Base-by-base conservation (phyloP, 2,888 invertebrate genomes). In the Uropetala carovei region DNA sequence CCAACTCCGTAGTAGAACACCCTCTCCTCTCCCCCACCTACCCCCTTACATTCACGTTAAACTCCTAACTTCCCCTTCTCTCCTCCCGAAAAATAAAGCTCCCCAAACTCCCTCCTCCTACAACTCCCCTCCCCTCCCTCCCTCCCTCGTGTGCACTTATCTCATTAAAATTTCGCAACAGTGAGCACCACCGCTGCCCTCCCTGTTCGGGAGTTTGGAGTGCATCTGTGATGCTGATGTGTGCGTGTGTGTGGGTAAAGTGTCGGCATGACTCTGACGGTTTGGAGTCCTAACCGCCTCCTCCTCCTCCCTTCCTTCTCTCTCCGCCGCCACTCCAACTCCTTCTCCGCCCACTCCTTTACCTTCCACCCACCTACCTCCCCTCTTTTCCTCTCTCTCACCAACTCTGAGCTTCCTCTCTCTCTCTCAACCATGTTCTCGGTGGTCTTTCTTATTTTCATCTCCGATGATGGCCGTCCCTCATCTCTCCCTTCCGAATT, bases 91-190 rank as follows among this genome's bases (percentile, higher is more conserved):
- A 75, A 75, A 27, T n/a, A 75, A 75, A n/a, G 13, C 22, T 75
- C 43, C 43, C 43, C 43, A 75, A 75, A 75, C 75, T 75, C 64
- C 64, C 83, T 43, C 43, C 18, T 3, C 86, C 18, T 56, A 43
- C 89, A 11, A 2, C n/a, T 64, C 43, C 64, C 43, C 89, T 64
- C 89, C 18, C 64, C 89, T 7, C 64, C 83, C 83, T 83, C 18
- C 1, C 86, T 30, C n/a, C 43, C 89, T 16, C n/a, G 9, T 64
- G 16, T 89, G 89, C 89, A 89, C 89, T 89, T 89, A 89, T 89
- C 89, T 89, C 89, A 89, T 89, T 89, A 89, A 89, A 89, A 89
- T 89, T 89, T 89, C 89, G 89, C 89, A 89, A 89, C 89, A 64
- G 64, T 64, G 89, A 89, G 89, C 89, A 64, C 89, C 75, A 89